Conservation (phyloP, 2,888 invertebrate genomes). For the Coelogynopora nodosa region DNA sequence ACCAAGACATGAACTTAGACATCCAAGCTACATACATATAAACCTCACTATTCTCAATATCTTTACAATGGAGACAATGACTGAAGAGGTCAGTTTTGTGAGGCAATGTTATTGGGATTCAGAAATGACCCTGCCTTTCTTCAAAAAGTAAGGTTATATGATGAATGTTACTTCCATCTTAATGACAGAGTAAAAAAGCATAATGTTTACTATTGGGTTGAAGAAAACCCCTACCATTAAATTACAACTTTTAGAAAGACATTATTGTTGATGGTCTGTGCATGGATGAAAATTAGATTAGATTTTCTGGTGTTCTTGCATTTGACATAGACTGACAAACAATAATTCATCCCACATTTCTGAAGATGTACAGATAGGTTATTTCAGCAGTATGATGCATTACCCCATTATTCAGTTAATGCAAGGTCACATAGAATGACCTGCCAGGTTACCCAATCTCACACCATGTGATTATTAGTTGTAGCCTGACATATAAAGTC, state of each 20-base stretch:
- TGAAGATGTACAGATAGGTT: neutral
- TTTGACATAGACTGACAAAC: neutral
- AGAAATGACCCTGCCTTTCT: too few relatives aligned
- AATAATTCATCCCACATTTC: neutral
- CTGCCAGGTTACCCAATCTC: neutral
- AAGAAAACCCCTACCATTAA: neutral
- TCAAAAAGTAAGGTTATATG: neutral
- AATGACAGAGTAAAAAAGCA: constrained; percentile 11
- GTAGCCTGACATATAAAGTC: too few relatives aligned
- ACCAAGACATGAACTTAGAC: neutral
- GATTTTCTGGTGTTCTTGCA: constrained; percentile 4
- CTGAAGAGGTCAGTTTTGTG: too few relatives aligned
- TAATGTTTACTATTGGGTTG: constrained; percentile 7
- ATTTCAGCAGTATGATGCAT: neutral
- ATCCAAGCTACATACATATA: neutral
- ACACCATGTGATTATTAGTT: too few relatives aligned
- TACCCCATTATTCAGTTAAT: neutral
- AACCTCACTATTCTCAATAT: neutral
- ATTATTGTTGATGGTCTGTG: neutral
- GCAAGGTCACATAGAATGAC: neutral
- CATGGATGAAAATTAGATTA: too few relatives aligned
- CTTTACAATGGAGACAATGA: neutral
- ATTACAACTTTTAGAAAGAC: constrained; percentile 20
- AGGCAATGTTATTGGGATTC: too few relatives aligned
- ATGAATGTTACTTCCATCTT: constrained; percentile 5